These are phyloP conservation scores for Phengaris arion DNA, from an alignment of 2,888 invertebrate genomes.

Conservation along the genomic window DNA sequence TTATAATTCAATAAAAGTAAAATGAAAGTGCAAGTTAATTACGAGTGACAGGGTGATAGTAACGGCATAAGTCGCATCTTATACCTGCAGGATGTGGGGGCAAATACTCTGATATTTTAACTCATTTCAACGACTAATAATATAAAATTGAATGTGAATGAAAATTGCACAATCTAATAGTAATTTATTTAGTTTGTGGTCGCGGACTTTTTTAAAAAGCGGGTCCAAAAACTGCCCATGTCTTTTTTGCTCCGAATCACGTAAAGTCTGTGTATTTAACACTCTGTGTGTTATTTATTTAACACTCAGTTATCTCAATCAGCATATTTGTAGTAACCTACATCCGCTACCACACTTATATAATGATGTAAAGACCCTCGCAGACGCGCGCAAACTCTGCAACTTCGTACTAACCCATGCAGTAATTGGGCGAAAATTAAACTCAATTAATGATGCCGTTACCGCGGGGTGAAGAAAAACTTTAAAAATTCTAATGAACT, in stretches of 20 bases:
- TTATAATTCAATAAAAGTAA: too few relatives aligned
- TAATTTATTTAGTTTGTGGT: too few relatives aligned
- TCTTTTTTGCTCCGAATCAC: background rate
- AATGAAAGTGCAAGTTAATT: too few relatives aligned
- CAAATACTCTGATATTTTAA: too few relatives aligned
- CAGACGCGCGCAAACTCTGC: background rate
- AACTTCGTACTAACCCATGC: background rate
- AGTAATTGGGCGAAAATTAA: background rate
- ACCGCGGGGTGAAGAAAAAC: background rate
- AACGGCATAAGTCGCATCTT: too few relatives aligned
- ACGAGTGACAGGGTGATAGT: too few relatives aligned
- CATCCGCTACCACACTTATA: background rate
- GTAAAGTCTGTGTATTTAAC: background rate
- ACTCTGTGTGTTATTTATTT: conserved; percentile 2
- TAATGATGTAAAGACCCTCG: background rate
- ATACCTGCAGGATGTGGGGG: too few relatives aligned
- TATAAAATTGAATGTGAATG: too few relatives aligned
- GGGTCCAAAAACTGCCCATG: too few relatives aligned
- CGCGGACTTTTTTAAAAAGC: too few relatives aligned
- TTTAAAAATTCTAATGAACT: background rate
- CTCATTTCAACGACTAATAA: too few relatives aligned
- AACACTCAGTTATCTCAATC: background rate
- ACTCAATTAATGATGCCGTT: background rate
- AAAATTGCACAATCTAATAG: too few relatives aligned
- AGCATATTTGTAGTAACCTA: conserved; percentile 10